Conservation (phyloP, 2,113 vertebrate species). For the Megaptera novaeangliae region DNA sequence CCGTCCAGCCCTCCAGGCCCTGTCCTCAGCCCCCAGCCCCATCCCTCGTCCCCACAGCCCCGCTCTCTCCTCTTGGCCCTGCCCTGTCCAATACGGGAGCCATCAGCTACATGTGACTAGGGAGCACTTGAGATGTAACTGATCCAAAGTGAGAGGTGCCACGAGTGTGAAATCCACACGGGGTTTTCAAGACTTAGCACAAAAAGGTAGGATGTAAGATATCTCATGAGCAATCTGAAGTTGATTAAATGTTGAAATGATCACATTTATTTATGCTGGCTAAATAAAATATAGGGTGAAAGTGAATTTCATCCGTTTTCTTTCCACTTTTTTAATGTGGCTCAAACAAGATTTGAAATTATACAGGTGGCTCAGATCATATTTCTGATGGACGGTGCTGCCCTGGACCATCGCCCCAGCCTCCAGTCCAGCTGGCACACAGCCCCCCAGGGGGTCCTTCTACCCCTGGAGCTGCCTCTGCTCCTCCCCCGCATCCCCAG, state of each 20-base stretch:
- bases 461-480: not conserved
- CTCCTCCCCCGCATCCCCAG: not conserved
- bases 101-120: not conserved
- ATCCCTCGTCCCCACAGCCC: not conserved
- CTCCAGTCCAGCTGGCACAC: accelerated
- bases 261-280: not conserved
- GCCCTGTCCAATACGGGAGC: no score
- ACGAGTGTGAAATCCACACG: accelerated
- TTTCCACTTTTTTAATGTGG: not conserved
- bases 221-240: not conserved
- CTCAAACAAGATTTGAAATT: not conserved
- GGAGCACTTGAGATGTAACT: not conserved
- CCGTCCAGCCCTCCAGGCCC: not conserved
- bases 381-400: not conserved
- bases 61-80: not conserved
- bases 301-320: not conserved
- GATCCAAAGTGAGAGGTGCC: not conserved
- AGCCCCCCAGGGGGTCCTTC: not conserved
- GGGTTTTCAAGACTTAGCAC: not conserved
- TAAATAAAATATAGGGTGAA: not conserved
- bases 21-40: not conserved
- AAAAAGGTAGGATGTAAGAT: not conserved
- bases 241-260: not conserved
- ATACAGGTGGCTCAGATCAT: accelerated
- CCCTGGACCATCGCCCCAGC: not conserved